Evolutionary conservation across 2,113 vertebrate species (phyloP).

Genomic region (Hassar affinis): DNA sequence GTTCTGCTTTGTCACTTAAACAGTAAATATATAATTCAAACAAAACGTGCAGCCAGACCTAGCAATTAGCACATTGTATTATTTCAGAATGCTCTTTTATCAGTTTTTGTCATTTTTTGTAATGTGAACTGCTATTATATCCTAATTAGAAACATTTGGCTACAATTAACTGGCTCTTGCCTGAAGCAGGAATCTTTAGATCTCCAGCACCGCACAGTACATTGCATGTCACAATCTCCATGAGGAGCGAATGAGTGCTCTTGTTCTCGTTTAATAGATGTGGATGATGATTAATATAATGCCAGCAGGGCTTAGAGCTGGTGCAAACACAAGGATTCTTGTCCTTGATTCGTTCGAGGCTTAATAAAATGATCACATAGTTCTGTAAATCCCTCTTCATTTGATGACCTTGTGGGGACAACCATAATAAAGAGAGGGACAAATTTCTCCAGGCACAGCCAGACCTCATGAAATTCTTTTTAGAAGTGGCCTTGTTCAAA

Average conservation of each 20-base stretch:
- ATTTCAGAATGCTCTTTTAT: not conserved
- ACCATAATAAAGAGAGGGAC: conserved; percentile 29
- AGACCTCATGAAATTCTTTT: conserved; percentile 46
- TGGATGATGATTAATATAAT: conserved; percentile 40
- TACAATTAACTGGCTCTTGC: conserved; percentile 20
- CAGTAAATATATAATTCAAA: not conserved
- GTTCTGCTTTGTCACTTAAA: not conserved
- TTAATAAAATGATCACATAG: conserved; percentile 50
- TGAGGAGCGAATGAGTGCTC: conserved; percentile 7
- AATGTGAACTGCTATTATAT: conserved; percentile 16
- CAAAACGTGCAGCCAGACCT: not conserved
- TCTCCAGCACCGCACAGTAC: conserved; percentile 5
- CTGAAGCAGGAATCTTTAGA: conserved; percentile 17
- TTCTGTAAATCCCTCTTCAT: conserved; percentile 48
- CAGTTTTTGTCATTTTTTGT: conserved; percentile 8
- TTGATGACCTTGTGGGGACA: conserved; percentile 46
- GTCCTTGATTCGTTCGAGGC: conserved; percentile 36
- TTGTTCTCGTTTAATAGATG: conserved; percentile 12
- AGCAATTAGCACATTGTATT: conserved; percentile 2
- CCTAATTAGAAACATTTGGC: conserved; percentile 22
- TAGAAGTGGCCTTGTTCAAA: conserved; percentile 37
- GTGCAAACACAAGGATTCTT: conserved; percentile 26
- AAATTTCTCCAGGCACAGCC: conserved; percentile 40
- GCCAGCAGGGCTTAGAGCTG: conserved; percentile 17
- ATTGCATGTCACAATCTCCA: not conserved